Evolutionary conservation across 2,113 vertebrate genomes (phyloP).

Genomic region (human): GRCh38 chr2:232780001-232780500

Average conservation of each 20-base stretch:
- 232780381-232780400: not conserved
- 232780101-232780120: constrained; percentile 85
- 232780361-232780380: not conserved
- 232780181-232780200: constrained; percentile 86
- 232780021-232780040: constrained; percentile 62
- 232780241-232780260: constrained; percentile 73
- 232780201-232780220: constrained; percentile 85
- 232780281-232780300: constrained; percentile 64
- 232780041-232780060: constrained; percentile 75
- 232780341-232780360: not conserved
- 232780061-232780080: constrained; percentile 67
- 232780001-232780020: constrained; percentile 68
- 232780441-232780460: constrained; percentile 11
- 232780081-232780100: constrained; percentile 69
- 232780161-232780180: constrained; percentile 83
- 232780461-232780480: not conserved
- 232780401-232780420: not conserved
- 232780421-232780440: not conserved
- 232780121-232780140: constrained; percentile 73
- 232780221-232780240: constrained; percentile 83
- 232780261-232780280: constrained; percentile 71
- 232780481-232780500: constrained; percentile 33
- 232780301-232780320: constrained; percentile 11
- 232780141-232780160: constrained; percentile 90
- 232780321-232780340: not conserved